Conservation (phyloP, 92 coral and sea anemone genomes). For the Palythoa grandis region DNA sequence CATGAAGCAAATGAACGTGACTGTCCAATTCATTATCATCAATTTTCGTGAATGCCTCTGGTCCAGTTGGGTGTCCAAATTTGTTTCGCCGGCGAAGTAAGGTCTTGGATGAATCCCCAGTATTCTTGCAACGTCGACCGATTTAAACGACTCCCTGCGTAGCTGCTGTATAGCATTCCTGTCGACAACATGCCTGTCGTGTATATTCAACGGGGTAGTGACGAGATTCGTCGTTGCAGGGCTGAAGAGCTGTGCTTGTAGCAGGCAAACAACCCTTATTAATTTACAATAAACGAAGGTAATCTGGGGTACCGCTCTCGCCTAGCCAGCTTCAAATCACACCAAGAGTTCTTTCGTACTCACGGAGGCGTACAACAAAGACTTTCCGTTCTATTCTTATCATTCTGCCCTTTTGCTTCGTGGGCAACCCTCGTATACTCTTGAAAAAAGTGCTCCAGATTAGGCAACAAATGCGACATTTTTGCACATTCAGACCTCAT, state of each 20-base stretch:
- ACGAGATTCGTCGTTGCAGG: background rate
- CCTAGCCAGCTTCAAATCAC: conserved; percentile 36
- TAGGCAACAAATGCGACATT: conserved; percentile 18
- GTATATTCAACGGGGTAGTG: background rate
- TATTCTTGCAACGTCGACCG: conserved; percentile 53
- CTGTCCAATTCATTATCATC: conserved; percentile 36
- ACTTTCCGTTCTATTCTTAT: conserved; percentile 9
- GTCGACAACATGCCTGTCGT: conserved; percentile 31
- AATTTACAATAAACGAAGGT: too few species aligned
- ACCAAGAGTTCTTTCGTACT: conserved; percentile 25
- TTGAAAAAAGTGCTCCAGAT: conserved; percentile 34
- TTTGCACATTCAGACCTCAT: background rate
- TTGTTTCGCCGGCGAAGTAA: conserved; percentile 24
- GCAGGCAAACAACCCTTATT: background rate
- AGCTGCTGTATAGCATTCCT: conserved; percentile 38
- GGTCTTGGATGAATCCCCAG: conserved; percentile 42
- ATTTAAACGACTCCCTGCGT: conserved; percentile 51
- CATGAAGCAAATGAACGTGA: too few species aligned
- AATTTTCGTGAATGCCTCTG: conserved; percentile 44
- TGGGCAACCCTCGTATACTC: too few species aligned
- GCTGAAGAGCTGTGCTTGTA: conserved; percentile 4
- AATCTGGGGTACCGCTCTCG: background rate
- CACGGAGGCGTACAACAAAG: conserved; percentile 26
- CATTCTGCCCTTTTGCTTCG: too few species aligned
- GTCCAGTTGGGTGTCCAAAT: conserved; percentile 33